These are phyloP conservation scores for Sitta europaea DNA, from an alignment of 2,113 vertebrate species.

Conservation along the genomic window DNA sequence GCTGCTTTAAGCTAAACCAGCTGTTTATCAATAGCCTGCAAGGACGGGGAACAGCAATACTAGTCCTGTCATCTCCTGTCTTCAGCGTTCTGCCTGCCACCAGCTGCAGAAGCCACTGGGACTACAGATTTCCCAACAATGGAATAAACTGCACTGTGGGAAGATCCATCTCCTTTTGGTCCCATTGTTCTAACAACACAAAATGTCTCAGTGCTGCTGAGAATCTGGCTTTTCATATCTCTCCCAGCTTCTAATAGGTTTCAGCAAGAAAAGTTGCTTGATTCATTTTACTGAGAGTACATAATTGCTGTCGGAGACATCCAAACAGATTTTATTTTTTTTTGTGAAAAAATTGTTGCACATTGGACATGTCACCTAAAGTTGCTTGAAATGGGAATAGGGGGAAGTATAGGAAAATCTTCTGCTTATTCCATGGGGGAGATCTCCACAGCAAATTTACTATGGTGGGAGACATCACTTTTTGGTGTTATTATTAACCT, in stretches of 20 bases:
- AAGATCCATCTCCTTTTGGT: slow-evolving; percentile 13
- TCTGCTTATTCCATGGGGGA: not conserved
- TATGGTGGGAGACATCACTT: not conserved
- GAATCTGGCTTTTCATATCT: slow-evolving; percentile 3
- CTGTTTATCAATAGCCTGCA: slow-evolving; percentile 15
- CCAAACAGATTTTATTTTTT: not conserved
- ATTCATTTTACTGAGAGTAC: not conserved
- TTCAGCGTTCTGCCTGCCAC: not conserved
- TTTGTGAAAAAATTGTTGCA: not conserved
- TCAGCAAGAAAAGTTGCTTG: not conserved
- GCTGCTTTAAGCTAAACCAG: slow-evolving; percentile 22
- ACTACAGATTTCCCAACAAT: slow-evolving; percentile 29
- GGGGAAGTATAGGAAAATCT: not conserved
- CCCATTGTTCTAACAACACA: slow-evolving; percentile 37
- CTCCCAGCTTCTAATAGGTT: not conserved
- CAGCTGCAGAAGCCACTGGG: slow-evolving; percentile 32
- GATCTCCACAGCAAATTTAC: not conserved
- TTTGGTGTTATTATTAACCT: not conserved
- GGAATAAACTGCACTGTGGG: not conserved
- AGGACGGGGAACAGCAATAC: not conserved
- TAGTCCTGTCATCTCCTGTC: slow-evolving; percentile 19
- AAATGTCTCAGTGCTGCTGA: slow-evolving; percentile 13
- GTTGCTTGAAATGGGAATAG: not conserved
- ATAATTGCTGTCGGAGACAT: not conserved
- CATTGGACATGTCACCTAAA: not conserved